Percentiles rank a stretch among this genome's conserved stretches.
These are phyloP conservation scores for Chrysomallon squamiferum DNA, from an alignment of 1,140 invertebrate species.

Conservation along the genomic window DNA sequence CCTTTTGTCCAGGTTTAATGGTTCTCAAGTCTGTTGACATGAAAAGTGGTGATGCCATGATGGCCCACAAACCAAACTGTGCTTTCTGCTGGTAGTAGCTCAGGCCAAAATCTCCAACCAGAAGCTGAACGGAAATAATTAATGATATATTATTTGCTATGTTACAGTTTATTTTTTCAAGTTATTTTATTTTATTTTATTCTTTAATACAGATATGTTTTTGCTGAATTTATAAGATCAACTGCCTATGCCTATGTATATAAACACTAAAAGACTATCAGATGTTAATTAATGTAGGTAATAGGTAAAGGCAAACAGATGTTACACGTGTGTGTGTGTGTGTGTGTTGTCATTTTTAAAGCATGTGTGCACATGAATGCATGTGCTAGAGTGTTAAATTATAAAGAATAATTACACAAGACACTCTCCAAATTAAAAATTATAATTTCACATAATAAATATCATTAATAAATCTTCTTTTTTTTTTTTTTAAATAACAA, in stretches of 20 bases:
- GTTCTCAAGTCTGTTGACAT: constrained; percentile 96
- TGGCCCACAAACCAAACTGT: constrained; percentile 98
- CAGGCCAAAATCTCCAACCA: constrained; percentile 95
- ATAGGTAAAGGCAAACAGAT: background rate
- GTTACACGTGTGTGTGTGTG: no score
- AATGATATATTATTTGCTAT: no score
- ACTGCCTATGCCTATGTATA: background rate
- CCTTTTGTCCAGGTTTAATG: constrained; percentile 88
- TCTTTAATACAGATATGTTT: background rate
- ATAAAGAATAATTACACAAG: no score
- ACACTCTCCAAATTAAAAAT: no score
- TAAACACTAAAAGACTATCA: background rate
- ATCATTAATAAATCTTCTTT: no score
- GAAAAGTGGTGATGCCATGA: constrained; percentile 91
- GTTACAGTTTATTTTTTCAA: no score
- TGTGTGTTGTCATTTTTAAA: no score
- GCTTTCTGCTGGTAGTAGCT: constrained; percentile 95
- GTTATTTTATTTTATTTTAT: background rate
- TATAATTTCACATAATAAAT: no score
- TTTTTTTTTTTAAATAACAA: no score
- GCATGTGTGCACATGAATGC: no score
- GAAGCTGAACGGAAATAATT: constrained; percentile 82
- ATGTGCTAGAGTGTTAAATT: no score
- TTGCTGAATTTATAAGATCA: background rate
- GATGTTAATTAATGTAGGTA: background rate